Evolutionary conservation across 2,113 vertebrate genomes (phyloP), one percentile per base, ranked within the genome.

Genomic region (Nothobranchius kuhntae): DNA sequence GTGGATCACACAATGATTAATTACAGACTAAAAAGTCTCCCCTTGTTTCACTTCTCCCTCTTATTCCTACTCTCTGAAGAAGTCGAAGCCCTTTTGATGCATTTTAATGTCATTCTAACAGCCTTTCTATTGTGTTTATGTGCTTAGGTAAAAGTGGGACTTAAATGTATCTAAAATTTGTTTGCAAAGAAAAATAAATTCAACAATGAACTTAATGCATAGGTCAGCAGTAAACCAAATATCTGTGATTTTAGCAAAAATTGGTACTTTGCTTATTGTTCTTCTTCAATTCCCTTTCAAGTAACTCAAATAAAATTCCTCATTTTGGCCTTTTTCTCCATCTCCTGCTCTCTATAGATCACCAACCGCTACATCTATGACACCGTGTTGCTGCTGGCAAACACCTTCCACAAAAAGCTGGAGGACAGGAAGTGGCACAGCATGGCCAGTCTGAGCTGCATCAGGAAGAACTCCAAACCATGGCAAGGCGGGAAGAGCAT

Each of bases 351-450:
- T 21, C 6, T 36, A 61, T 62, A 99, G 98, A 99, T 98, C 86
- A 95, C 95, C 53, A 99, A 98, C 88, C 94, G 96, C 58, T 99
- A 99, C 87, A 95, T 99, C 85, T 99, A 99, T 0, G 98, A 99
- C 79, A 95, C 95, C 0, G 96, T 99, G 73, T 91, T 99, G 55
- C 88, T 99, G 60, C 85, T 99, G 78, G 98, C 98, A 2, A 98
- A 99, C 44, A 98, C 97, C 57, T 99, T 99, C 80, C 98, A 99
- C 83, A 95, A 96, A 86, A 99, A 99, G 88, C 87, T 99, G 70
- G 98, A 99, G 84, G 98, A 99, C 85, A 92, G 98, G 58, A 99
- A 99, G 77, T 99, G 98, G 98, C 98, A 99, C 91, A 99, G 98
- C 91, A 99, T 99, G 98, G 98, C 98, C 35, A 99, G 98, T 75